Base-by-base conservation (phyloP, 2,888 invertebrate genomes). In the Acronicta leporina region DNA sequence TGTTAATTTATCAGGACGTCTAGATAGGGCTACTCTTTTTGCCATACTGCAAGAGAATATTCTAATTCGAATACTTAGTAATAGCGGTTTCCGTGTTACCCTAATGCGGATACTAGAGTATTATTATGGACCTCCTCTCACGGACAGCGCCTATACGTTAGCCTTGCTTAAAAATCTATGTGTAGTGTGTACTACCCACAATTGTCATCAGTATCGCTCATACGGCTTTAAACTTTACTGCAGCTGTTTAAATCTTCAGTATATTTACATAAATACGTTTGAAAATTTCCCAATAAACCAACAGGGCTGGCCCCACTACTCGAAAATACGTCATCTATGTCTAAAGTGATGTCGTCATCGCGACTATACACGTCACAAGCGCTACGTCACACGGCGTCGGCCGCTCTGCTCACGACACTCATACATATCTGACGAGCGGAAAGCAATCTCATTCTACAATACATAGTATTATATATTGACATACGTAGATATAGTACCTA, bases 371-470 rank as follows among this genome's bases (percentile, higher is more conserved):
- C 69, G 69, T 55, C 62, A 60, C 13, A 45, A 50, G 55, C 67
- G 64, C 35, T 45, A 46, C 80, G 85, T 88, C 89, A 85, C 87
- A 78, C 82, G 87, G 83, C 87, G 84, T 79, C 83, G 64, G 72
- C 83, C 79, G 73, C 75, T 76, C 84, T 81, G 83, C 86, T 86
- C 88, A 85, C 82, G 81, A 85, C 86, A 86, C 88, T 89, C 87
- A 87, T 90, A 93, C 93, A 94, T 94, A 94, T 94, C 93, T 90
- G 87, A 91, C 85, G 80, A 85, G 83, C 85, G 84, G 83, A 82
- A 92, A 90, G 93, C 93, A 93, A 94, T 92, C 87, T 88, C 93
- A 90, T 89, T 83, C 85, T 85, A 87, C 88, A 86, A 71, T n/a
- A n/a, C n/a, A n/a, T 75, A 78, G 68, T 77, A 76, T 71, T 77